phyloP scores from a whole-genome alignment of 2,888 invertebrate genomes.

The Tetranychus truncatus region DNA sequence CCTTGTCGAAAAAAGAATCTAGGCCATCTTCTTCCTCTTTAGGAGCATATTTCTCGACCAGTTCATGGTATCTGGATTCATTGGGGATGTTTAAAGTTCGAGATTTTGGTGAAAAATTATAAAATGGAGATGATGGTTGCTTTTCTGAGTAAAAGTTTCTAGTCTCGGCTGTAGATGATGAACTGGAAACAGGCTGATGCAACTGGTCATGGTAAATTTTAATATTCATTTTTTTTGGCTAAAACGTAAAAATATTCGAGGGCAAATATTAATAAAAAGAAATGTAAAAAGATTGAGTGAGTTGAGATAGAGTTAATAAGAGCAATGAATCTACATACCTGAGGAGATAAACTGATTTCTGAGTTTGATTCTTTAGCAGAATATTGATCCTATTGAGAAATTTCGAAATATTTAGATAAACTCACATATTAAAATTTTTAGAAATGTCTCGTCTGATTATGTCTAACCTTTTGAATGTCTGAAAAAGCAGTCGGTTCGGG shows the following conservation, averaged over 20 bases:
- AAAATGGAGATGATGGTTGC: not conserved
- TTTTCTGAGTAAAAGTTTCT: not conserved
- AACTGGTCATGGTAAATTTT: not conserved
- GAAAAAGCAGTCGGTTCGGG: not conserved
- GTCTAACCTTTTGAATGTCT: not conserved
- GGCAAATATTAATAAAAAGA: not conserved
- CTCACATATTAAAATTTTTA: not conserved
- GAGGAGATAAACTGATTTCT: too few species aligned
- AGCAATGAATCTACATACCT: too few species aligned
- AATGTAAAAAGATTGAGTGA: not conserved
- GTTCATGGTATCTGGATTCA: not conserved
- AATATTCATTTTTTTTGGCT: not conserved
- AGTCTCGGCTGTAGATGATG: not conserved
- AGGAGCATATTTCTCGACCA: conserved; percentile 1
- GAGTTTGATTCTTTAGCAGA: too few species aligned
- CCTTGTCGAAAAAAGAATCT: not conserved
- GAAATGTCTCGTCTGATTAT: not conserved
- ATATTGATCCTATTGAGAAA: too few species aligned
- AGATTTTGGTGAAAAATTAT: not conserved
- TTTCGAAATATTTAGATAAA: not conserved
- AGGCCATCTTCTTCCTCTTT: not conserved
- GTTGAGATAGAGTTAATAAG: not conserved
- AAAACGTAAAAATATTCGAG: not conserved
- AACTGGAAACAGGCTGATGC: not conserved
- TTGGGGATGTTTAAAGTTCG: not conserved